Percentiles rank a stretch among this genome's conserved stretches.
phyloP scores from a whole-genome alignment of 1,140 invertebrate genomes.

The Zaprionus ghesquierei region DNA sequence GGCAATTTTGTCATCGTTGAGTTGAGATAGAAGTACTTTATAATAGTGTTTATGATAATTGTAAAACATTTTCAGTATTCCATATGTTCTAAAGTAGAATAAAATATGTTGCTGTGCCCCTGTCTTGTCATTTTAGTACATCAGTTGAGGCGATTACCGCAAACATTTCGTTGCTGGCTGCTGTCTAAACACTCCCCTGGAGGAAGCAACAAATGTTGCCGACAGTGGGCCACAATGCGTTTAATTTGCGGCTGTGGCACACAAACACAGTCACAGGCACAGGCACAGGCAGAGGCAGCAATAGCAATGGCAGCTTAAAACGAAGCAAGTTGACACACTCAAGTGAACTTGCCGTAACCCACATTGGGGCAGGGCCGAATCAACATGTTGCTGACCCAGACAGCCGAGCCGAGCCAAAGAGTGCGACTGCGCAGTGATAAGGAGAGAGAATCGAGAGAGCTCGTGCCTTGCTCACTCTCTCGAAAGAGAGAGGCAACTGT shows the following conservation, averaged over 20 bases:
- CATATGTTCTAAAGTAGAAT: neutral
- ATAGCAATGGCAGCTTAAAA: neutral
- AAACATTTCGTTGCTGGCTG: constrained; percentile 56
- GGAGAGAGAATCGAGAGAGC: neutral
- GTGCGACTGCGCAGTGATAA: constrained; percentile 46
- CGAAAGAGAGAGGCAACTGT: neutral
- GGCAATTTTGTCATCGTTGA: too few species aligned
- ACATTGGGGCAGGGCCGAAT: constrained; percentile 45
- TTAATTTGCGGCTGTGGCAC: constrained; percentile 66
- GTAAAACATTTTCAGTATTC: too few species aligned
- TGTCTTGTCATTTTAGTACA: too few species aligned
- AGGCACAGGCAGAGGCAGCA: neutral
- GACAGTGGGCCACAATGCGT: constrained; percentile 64
- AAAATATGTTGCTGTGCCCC: neutral
- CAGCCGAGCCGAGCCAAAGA: constrained; percentile 17
- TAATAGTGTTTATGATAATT: too few species aligned
- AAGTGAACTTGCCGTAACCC: constrained; percentile 58
- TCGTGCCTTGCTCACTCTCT: too few species aligned
- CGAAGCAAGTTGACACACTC: constrained; percentile 45
- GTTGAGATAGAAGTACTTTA: too few species aligned
- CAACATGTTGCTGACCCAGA: constrained; percentile 78
- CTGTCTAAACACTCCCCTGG: constrained; percentile 5
- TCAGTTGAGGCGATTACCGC: constrained; percentile 36
- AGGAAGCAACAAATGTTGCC: constrained; percentile 73
- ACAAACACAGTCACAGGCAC: constrained; percentile 13